A percentile compares a stretch with the other conserved stretches of the same genome.
phyloP scores from a whole-genome alignment of 2,888 invertebrate genomes.

The Amphipyra berbera region DNA sequence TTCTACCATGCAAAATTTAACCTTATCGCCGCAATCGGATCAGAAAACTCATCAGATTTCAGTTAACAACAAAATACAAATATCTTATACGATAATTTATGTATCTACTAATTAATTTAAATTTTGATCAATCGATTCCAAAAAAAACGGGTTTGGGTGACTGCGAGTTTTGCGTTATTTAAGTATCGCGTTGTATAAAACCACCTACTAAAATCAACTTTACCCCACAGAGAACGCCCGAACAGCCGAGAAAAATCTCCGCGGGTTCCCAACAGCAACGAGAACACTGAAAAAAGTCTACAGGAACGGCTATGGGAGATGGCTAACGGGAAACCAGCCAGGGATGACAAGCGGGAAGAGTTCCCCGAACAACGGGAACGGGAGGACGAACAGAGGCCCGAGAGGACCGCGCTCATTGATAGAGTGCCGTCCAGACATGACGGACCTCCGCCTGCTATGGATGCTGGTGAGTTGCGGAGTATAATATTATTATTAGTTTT shows the following conservation, averaged over 20 bases:
- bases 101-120: no score
- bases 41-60: no score
- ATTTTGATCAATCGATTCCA: no score
- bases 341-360: constrained; percentile 52
- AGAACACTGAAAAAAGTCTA: constrained; percentile 81
- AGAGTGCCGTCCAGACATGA: constrained; percentile 47
- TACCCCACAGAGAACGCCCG: constrained; percentile 65
- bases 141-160: no score
- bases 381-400: constrained; percentile 20
- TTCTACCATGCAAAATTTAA: no score
- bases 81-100: no score
- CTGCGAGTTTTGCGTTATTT: no score
- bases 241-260: constrained; percentile 80
- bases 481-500: no score
- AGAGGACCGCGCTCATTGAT: constrained; percentile 51
- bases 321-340: constrained; percentile 82
- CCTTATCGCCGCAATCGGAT: no score
- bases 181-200: no score
- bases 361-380: constrained; percentile 31
- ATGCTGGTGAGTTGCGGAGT: constrained; percentile 40
- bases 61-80: no score
- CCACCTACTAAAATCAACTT: neutral
- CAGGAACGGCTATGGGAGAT: constrained; percentile 88
- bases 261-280: constrained; percentile 61
- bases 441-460: constrained; percentile 37